Percentiles rank a stretch among this genome's conserved stretches.
Conservation (phyloP, 2,113 vertebrate species). For the Poeciliopsis retropinna region DNA sequence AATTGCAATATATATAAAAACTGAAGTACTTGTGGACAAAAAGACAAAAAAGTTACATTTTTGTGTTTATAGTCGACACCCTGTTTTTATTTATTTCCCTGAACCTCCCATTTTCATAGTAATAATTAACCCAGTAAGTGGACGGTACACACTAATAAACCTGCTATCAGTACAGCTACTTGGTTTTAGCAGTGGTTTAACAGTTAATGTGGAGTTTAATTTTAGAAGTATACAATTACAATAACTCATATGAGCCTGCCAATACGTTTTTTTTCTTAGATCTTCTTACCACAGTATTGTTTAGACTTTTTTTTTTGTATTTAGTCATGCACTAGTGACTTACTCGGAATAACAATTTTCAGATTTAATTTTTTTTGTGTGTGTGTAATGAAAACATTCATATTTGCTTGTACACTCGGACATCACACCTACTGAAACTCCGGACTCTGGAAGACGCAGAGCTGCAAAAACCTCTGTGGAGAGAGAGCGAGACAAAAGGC, state of each 20-base stretch:
- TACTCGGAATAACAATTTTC: slow-evolving; percentile 32
- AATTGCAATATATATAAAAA: slow-evolving; percentile 47
- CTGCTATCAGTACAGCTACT: slow-evolving; percentile 47
- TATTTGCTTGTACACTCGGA: slow-evolving; percentile 54
- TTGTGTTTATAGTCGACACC: slow-evolving; percentile 56
- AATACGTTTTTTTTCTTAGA: slow-evolving; percentile 25
- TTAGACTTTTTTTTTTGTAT: slow-evolving; percentile 46
- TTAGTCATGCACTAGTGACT: slow-evolving; percentile 51
- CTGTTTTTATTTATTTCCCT: slow-evolving; percentile 54
- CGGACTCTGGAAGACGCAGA: slow-evolving; percentile 72
- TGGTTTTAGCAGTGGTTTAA: slow-evolving; percentile 44
- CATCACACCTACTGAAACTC: slow-evolving; percentile 44
- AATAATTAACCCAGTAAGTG: slow-evolving; percentile 39
- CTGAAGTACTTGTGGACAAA: slow-evolving; percentile 56
- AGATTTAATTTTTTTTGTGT: slow-evolving; percentile 22
- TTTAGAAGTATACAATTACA: slow-evolving; percentile 21
- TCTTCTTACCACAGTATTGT: slow-evolving; percentile 49
- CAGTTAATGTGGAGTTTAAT: slow-evolving; percentile 36
- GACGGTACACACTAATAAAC: slow-evolving; percentile 34
- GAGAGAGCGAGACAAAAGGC: slow-evolving; percentile 56
- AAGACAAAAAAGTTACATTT: slow-evolving; percentile 27
- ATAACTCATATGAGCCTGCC: slow-evolving; percentile 41
- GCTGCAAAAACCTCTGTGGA: slow-evolving; percentile 71
- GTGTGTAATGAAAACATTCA: slow-evolving; percentile 60
- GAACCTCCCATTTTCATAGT: slow-evolving; percentile 17